These are phyloP conservation scores for Sciurus niger DNA, from an alignment of 2,113 vertebrate species.

Conservation along the genomic window DNA sequence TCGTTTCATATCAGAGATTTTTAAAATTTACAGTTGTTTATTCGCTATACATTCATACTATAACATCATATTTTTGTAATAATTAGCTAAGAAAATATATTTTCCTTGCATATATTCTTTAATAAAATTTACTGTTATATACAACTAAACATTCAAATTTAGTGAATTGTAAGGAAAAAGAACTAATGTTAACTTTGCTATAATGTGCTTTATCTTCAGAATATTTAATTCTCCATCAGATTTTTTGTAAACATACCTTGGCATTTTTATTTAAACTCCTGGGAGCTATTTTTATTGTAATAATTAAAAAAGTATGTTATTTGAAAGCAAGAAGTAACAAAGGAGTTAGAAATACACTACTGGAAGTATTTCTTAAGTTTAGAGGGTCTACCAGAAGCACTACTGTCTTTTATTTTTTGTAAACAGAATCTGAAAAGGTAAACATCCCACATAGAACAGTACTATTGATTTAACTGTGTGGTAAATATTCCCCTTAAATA, in stretches of 20 bases:
- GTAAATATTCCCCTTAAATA: not conserved
- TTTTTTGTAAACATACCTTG: not conserved
- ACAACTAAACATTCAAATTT: conserved; percentile 23
- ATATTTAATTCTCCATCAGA: conserved; percentile 44
- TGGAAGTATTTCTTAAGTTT: not conserved
- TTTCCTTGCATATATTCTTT: not conserved
- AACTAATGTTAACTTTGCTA: not conserved
- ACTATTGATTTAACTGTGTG: not conserved
- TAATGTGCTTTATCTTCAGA: not conserved
- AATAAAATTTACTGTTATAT: conserved; percentile 26
- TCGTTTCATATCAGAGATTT: not conserved
- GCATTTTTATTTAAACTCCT: conserved; percentile 33
- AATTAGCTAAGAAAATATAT: not conserved
- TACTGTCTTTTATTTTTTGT: not conserved
- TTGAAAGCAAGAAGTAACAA: not conserved
- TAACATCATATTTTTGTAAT: not conserved
- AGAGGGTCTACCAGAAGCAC: not conserved
- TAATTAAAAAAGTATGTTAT: not conserved
- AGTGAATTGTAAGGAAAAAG: conserved; percentile 35
- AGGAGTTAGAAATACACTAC: not conserved
- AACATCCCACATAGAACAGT: not conserved
- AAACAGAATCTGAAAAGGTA: not conserved
- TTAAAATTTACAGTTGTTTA: conserved; percentile 50
- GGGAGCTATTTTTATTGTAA: conserved; percentile 5
- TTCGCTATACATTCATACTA: not conserved